Base-by-base conservation (phyloP, 1,140 invertebrate species). In the Eubasilissa regina region DNA sequence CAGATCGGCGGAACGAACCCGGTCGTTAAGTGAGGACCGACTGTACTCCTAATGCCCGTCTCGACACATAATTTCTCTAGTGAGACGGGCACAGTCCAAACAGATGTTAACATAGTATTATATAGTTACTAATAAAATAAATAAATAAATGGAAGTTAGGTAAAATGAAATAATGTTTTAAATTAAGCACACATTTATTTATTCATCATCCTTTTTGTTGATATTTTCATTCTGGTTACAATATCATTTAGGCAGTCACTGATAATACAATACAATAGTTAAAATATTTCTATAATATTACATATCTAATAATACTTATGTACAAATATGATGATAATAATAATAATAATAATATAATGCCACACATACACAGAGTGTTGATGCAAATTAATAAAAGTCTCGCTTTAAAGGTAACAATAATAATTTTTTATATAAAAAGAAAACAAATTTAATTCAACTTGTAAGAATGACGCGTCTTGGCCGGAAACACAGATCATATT, bases 151-250 rank as follows among this genome's bases (percentile, higher is more conserved):
- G 25, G 25, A 35, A 35, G 25, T 35, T 35, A 35, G 25, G 25
- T 35, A 35, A 35, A 64, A 43, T 64, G n/a, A 64, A 64, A 64
- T 9, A 43, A 64, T 1, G 8, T 64, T 70, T 48, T 68, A 55
- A 78, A 78, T 81, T 81, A 81, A 81, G 80, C 80, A 81, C 80
- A 81, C 80, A 81, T 81, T 81, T 81, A 81, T 81, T 81, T 78
- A 78, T 81, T 81, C 80, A 73, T 81, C 80, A 25, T 81, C 77
- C 78, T 77, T 79, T 75, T 78, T 81, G 75, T 81, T 81, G 80
- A 81, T 82, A 80, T 82, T 80, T 82, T 72, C 78, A 82, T 62
- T 82, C 75, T 80, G 78, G 78, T 80, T 82, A 80, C 77, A 79
- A 81, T 80, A 80, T 82, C 75, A 75, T 81, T 77, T 82, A 82